Base-by-base conservation (phyloP, 2,113 vertebrate species). In the Polypterus bichir region DNA sequence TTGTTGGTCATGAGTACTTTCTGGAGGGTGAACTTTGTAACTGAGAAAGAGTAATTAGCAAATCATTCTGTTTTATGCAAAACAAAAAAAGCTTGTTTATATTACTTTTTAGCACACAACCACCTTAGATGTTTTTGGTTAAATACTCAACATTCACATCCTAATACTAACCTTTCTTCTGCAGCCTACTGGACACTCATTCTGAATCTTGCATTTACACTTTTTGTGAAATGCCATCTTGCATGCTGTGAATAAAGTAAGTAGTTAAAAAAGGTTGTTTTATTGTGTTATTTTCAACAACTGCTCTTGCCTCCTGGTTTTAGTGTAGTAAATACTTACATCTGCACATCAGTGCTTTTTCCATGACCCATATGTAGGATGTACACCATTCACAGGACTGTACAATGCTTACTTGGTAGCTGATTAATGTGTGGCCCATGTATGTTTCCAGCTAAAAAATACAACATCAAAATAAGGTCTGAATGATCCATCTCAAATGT, bases 141-240 rank as follows among this genome's bases (percentile, higher is more conserved):
- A 27, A 27, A 27, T 27, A 27, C 27, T 27, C 27, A 27, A 27
- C 27, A 27, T 27, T 27, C 27, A 27, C 27, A 27, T 27, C 5
- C 6, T 0, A 57, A 7, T 3, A 59, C 79, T 66, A 66, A 98
- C 96, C 89, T 92, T 95, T 75, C 81, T 91, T 49, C 78, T 79
- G 48, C 71, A 79, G 47, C 79, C 83, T n/a, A 89, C 85, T 7
- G 79, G 81, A 71, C 94, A 98, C 74, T 76, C 80, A 1, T 69
- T 90, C 73, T 83, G 78, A 60, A 97, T 90, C 82, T 92, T 97
- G 70, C 70, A 72, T 68, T 96, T 74, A 61, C 96, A 99, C 65
- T 97, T 99, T 84, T 92, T 97, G 78, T 99, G 96, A 77, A 91
- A 98, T 54, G 89, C 91, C 89, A 97, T 83, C 77, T 97, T 97